Evolutionary conservation across 2,797 vertebrate species (phyloP).

Genomic region (Craterocephalus amniculus): DNA sequence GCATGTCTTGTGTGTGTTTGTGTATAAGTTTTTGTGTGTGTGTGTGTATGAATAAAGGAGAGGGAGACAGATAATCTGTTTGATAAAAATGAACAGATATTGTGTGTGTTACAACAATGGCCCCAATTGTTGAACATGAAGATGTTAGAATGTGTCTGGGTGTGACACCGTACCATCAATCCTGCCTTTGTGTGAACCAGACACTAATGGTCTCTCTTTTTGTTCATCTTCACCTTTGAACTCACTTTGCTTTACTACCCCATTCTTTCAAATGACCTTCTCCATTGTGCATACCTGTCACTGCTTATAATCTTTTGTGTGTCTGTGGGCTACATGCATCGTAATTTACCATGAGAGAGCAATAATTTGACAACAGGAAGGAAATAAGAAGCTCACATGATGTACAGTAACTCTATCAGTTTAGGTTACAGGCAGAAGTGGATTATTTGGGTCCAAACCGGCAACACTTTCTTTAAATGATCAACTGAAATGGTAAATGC

Average conservation of each 20-base stretch:
- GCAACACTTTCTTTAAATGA: neutral
- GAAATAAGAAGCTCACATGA: constrained; percentile 40
- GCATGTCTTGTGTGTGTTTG: constrained; percentile 3
- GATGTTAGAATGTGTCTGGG: constrained; percentile 11
- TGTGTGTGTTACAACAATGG: neutral
- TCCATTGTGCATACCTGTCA: constrained; percentile 27
- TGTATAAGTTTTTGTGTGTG: neutral
- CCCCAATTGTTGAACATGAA: constrained; percentile 6
- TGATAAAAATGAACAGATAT: constrained; percentile 1
- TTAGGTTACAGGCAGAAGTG: constrained; percentile 15
- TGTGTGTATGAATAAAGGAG: neutral
- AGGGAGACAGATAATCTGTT: neutral
- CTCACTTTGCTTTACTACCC: constrained; percentile 58
- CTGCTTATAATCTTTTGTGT: constrained; percentile 21
- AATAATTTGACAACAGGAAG: constrained; percentile 32
- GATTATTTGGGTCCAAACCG: neutral
- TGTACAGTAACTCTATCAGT: constrained; percentile 44
- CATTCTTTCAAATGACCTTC: constrained; percentile 45
- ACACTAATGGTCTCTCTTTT: constrained; percentile 39
- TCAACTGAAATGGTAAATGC: neutral
- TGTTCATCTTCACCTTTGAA: constrained; percentile 59
- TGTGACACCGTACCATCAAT: constrained; percentile 36
- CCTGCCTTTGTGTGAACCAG: constrained; percentile 19
- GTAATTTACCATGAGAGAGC: constrained; percentile 21
- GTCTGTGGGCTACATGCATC: neutral